Evolutionary conservation across 2,113 vertebrate genomes (phyloP).

Genomic region (Dicerorhinus sumatrensis): DNA sequence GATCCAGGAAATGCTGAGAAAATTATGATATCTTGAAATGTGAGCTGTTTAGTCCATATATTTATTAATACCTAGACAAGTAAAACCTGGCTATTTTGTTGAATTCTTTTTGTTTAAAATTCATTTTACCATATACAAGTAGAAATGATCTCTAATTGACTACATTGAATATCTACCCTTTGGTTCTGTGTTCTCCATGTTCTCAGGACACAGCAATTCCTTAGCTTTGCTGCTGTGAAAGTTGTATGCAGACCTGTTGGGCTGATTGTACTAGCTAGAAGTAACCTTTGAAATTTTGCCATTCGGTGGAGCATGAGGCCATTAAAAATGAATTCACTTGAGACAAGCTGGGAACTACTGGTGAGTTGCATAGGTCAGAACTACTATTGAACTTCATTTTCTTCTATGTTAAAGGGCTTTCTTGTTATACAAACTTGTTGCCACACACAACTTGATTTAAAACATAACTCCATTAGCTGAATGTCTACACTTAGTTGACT

Average conservation of each 20-base stretch:
- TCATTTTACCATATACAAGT: neutral
- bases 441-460: neutral
- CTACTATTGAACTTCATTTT: neutral
- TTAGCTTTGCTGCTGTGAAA: neutral
- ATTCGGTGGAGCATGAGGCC: neutral
- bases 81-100: neutral
- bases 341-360: neutral
- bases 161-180: neutral
- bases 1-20: neutral
- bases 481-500: neutral
- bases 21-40: neutral
- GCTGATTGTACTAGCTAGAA: neutral
- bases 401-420: neutral
- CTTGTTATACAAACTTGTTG: neutral
- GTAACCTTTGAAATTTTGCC: conserved; percentile 35
- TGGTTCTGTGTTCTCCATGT: neutral
- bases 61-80: neutral
- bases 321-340: conserved; percentile 20
- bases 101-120: neutral
- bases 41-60: neutral
- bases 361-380: neutral
- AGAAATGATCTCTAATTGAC: neutral
- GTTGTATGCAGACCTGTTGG: neutral
- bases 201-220: neutral
- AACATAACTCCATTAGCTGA: neutral